Evolutionary conservation across 2,113 vertebrate species (phyloP), one percentile per base, ranked within the genome.

Genomic region (Ptilorrhoa leucosticta): DNA sequence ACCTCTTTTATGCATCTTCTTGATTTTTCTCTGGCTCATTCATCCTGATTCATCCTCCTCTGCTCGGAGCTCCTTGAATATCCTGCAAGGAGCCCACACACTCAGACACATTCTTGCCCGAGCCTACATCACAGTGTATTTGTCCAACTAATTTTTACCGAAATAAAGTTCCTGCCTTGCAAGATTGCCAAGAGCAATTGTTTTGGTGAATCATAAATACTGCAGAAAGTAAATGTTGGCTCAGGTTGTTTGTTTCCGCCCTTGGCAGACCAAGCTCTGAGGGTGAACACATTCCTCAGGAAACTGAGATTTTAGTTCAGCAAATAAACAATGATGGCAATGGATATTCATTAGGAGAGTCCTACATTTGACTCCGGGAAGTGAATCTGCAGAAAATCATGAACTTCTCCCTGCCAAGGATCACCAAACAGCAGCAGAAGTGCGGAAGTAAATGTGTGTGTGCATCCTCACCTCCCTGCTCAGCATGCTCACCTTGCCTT

Each of bases 151-250:
- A 85, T 95, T 95, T 89, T 93, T 91, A 83, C 89, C 69, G 83
- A 70, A 95, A 87, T 93, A 87, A 97, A 94, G 77, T 78, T 94
- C 84, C 84, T 89, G 75, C 64, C 83, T 96, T 87, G 77, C 91
- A 89, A 75, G 89, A 81, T 82, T 95, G 94, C 95, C 95, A 72
- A 81, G 54, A 96, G 93, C 93, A 76, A 95, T 94, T 97, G 93
- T 96, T 97, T 96, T 91, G 94, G 94, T 97, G 97, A 97, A 96
- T 97, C 95, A 97, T 96, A 94, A 96, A 97, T 90, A 76, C 71
- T 96, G 94, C 87, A 90, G 75, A 95, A 97, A 96, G 84, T 90
- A 95, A 97, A 96, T 61, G 88, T 96, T 91, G 42, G 61, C 90
- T 95, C 81, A 93, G 69, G 94, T 92, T 95, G 61, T 85, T 96